Percentiles rank a stretch among this genome's conserved stretches.
These are phyloP conservation scores for Tetraneura akinire DNA, from an alignment of 1,140 invertebrate species.

Conservation along the genomic window DNA sequence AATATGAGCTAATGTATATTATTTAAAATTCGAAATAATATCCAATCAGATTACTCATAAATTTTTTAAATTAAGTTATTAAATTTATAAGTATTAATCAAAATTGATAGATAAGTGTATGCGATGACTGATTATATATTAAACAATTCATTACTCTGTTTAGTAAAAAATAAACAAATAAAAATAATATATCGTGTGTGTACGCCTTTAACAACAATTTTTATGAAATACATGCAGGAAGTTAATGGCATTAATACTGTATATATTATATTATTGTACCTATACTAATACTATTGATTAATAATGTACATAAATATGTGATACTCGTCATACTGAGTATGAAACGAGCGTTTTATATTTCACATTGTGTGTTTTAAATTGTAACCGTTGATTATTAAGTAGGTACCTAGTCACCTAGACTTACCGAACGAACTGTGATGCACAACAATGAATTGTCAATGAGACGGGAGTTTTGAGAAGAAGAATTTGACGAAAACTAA, in stretches of 20 bases:
- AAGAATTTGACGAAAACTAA: conserved; percentile 3
- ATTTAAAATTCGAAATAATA: neutral
- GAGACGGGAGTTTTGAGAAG: neutral
- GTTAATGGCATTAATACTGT: neutral
- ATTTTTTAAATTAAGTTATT: neutral
- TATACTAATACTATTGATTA: too few species aligned
- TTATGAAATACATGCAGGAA: neutral
- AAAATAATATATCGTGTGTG: neutral
- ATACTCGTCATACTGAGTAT: too few species aligned
- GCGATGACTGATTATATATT: neutral
- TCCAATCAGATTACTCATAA: neutral
- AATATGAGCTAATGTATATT: neutral
- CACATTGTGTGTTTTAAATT: too few species aligned
- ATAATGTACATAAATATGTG: too few species aligned
- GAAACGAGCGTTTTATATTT: too few species aligned
- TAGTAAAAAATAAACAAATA: neutral
- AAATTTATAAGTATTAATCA: neutral
- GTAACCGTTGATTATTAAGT: neutral
- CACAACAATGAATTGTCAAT: conserved; percentile 7
- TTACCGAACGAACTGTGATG: conserved; percentile 8
- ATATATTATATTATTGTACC: too few species aligned
- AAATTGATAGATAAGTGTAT: neutral
- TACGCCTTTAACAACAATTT: neutral
- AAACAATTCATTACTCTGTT: neutral
- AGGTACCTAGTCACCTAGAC: neutral